Evolutionary conservation across 1,140 invertebrate genomes (phyloP), one percentile per base, ranked within the genome.

Genomic region (Drosophila malerkotliana): DNA sequence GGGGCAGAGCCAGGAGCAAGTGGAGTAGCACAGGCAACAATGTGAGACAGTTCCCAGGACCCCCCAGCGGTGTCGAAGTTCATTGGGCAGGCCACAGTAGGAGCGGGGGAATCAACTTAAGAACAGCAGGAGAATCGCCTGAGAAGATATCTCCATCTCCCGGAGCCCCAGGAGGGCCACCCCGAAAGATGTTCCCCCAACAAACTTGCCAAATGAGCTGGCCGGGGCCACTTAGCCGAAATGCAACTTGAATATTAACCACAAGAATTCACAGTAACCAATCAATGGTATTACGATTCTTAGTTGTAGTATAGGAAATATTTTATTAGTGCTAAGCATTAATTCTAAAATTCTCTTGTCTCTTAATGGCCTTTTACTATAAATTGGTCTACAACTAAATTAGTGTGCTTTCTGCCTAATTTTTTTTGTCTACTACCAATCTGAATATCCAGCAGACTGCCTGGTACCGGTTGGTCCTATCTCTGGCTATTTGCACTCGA

Each of bases 401-500:
- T 18, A 44, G 9, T 47, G 7, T 4, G 14, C 6, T 9, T 47
- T 21, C 4, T 1, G 2, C 7, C 44, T 24, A 24, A 47, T 47
- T 47, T 47, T 10, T 10, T 1, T 21, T 6, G 15, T 4, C 44
- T 4, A 21, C 15, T 18, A 8, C 8, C 51, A 45, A 21, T 39
- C 39, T n/a, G 0, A 21, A 21, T 5, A 48, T 47, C 30, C 53
- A 26, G 14, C 12, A 48, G 12, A 52, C 62, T 51, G 60, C 41
- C 54, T 44, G 49, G 63, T 58, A 60, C 66, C 81, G 77, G 64
- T 64, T 76, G 78, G 64, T 68, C 41, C 83, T 88, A 79, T 89
- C 84, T 83, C 64, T 39, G 68, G 76, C 68, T 79, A 89, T 89
- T 88, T 89, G 84, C 78, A 89, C 84, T 89, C 83, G 76, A 83